phyloP scores from a whole-genome alignment of 2,797 vertebrate species.

The Ficedula albicollis region DNA sequence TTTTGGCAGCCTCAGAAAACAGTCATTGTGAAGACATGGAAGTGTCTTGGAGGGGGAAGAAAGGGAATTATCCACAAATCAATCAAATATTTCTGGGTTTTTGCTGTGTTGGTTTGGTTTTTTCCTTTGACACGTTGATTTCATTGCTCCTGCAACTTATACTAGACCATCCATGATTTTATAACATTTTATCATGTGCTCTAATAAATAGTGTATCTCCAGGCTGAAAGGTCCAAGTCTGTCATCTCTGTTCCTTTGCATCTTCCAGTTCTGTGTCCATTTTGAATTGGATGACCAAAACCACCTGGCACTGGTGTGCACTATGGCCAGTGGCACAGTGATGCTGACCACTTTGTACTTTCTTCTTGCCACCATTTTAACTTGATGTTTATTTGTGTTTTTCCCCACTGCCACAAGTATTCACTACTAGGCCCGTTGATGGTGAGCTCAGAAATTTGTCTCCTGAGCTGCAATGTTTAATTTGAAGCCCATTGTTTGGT shows the following conservation, averaged over 20 bases:
- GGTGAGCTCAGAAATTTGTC: background rate
- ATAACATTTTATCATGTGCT: background rate
- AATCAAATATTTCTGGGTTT: background rate
- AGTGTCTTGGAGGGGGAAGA: background rate
- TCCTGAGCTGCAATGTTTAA: background rate
- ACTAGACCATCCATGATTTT: background rate
- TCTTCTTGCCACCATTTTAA: background rate
- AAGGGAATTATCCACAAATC: background rate
- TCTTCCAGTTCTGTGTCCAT: background rate
- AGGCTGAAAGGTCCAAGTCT: background rate
- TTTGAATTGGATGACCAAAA: background rate
- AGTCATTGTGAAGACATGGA: background rate
- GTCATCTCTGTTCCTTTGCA: background rate
- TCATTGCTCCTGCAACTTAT: background rate
- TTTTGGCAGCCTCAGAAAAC: slow-evolving; percentile 35
- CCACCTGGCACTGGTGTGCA: no score
- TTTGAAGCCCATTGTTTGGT: background rate
- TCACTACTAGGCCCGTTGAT: background rate
- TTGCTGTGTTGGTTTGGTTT: background rate
- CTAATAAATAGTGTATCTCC: background rate
- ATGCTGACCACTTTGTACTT: background rate
- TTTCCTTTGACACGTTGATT: background rate
- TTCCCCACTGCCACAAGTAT: background rate
- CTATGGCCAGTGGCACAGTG: background rate
- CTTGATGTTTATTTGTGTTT: background rate